Evolutionary conservation across 2,113 vertebrate species (phyloP).

Genomic region (Pachycephala philippinensis): DNA sequence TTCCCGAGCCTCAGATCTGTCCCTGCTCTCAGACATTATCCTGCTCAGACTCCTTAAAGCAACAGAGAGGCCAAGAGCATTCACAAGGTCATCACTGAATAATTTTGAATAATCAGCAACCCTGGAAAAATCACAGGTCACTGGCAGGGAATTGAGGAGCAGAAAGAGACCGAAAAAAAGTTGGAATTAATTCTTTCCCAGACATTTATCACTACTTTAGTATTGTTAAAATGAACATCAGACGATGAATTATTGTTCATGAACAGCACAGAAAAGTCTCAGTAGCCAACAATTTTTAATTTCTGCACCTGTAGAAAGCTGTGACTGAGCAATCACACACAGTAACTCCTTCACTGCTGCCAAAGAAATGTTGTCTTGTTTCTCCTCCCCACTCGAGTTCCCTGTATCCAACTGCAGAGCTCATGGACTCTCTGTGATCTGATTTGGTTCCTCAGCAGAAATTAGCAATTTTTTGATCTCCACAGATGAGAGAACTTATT

Average conservation of each 20-base stretch:
- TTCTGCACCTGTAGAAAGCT: not conserved
- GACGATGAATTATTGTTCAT: not conserved
- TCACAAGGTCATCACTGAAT: not conserved
- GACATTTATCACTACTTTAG: not conserved
- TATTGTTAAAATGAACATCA: not conserved
- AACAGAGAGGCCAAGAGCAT: not conserved
- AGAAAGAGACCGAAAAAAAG: not conserved
- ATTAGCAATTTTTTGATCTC: not conserved
- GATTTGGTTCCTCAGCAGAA: not conserved
- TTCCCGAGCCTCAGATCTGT: not conserved
- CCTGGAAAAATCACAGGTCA: not conserved
- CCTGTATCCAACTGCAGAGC: not conserved
- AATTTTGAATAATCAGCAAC: not conserved
- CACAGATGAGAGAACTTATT: no score
- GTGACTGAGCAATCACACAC: not conserved
- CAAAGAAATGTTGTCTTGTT: not conserved
- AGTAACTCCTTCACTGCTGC: not conserved
- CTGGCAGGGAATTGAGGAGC: not conserved
- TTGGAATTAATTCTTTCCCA: not conserved
- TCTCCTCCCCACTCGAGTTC: rapidly evolving
- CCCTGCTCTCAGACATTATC: not conserved
- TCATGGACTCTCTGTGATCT: not conserved
- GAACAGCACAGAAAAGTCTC: not conserved
- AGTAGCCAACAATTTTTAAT: not conserved
- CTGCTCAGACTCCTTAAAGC: not conserved